These are phyloP conservation scores for Leucoma salicis DNA, from an alignment of 2,888 invertebrate genomes.

Conservation along the genomic window DNA sequence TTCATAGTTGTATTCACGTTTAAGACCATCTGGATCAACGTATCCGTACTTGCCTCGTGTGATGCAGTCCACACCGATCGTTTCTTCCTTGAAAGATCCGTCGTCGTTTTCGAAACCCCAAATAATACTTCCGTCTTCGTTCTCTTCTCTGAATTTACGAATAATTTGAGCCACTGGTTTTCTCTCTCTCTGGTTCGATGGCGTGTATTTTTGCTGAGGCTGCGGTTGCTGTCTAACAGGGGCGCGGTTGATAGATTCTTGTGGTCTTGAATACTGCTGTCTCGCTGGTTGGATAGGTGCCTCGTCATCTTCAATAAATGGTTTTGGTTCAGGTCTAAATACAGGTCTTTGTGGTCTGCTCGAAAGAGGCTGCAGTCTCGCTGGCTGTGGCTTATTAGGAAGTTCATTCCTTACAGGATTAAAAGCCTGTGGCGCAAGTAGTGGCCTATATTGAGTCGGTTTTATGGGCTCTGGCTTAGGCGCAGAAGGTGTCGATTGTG, in stretches of 20 bases:
- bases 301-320: slow-evolving; percentile 71
- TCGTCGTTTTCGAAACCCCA: slow-evolving; percentile 96
- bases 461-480: slow-evolving; percentile 66
- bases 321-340: slow-evolving; percentile 75
- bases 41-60: slow-evolving; percentile 92
- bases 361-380: slow-evolving; percentile 70
- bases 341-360: slow-evolving; percentile 77
- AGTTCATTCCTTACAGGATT: slow-evolving; percentile 66
- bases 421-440: slow-evolving; percentile 60
- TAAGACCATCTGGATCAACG: slow-evolving; percentile 90
- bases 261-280: slow-evolving; percentile 66
- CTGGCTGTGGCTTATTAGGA: slow-evolving; percentile 63
- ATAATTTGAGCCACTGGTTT: slow-evolving; percentile 88
- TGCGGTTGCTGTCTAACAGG: slow-evolving; percentile 62
- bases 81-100: slow-evolving; percentile 92
- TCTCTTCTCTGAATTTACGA: slow-evolving; percentile 89
- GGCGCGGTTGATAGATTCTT: slow-evolving; percentile 60
- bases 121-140: slow-evolving; percentile 90
- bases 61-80: slow-evolving; percentile 89
- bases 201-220: slow-evolving; percentile 68
- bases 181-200: slow-evolving; percentile 72
- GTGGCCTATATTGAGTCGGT: slow-evolving; percentile 72
- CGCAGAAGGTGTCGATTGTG: slow-evolving; percentile 61
- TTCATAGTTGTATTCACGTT: slow-evolving; percentile 91
- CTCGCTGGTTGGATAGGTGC: slow-evolving; percentile 68